Conservation (phyloP, 2,113 vertebrate species). For the Nipponia nippon region DNA sequence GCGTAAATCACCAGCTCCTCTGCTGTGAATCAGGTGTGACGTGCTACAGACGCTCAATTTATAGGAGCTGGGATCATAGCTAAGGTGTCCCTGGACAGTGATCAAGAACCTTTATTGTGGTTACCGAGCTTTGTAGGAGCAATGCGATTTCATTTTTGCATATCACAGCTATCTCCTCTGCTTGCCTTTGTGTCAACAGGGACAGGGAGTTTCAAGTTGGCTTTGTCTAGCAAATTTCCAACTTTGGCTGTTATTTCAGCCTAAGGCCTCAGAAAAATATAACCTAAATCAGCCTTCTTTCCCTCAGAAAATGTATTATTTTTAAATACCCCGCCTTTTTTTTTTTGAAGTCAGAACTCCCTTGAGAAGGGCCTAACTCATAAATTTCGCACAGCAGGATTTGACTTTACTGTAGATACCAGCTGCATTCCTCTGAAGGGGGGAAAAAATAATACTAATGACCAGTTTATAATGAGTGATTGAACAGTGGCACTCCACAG, state of each 20-base stretch:
- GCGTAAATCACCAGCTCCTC: neutral
- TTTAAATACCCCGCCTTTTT: neutral
- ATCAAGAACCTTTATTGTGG: neutral
- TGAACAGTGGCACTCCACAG: slow-evolving; percentile 4
- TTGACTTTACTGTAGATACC: neutral
- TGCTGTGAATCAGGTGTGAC: neutral
- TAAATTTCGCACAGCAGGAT: neutral
- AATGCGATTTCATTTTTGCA: neutral
- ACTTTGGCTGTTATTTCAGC: neutral
- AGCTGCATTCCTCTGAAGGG: neutral
- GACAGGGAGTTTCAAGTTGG: neutral
- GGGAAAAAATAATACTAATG: neutral
- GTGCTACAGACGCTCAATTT: neutral
- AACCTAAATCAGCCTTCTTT: neutral
- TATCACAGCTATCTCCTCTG: neutral
- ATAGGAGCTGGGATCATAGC: neutral
- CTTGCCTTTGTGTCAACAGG: neutral
- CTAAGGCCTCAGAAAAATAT: neutral
- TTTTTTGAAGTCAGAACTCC: neutral
- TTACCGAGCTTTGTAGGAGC: neutral
- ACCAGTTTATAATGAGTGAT: slow-evolving; percentile 8
- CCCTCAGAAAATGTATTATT: neutral
- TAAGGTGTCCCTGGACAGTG: neutral
- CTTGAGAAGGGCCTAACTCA: neutral
- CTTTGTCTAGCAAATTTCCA: neutral